Base-by-base conservation (phyloP, 2,113 vertebrate species). In the Oenanthe melanoleuca region DNA sequence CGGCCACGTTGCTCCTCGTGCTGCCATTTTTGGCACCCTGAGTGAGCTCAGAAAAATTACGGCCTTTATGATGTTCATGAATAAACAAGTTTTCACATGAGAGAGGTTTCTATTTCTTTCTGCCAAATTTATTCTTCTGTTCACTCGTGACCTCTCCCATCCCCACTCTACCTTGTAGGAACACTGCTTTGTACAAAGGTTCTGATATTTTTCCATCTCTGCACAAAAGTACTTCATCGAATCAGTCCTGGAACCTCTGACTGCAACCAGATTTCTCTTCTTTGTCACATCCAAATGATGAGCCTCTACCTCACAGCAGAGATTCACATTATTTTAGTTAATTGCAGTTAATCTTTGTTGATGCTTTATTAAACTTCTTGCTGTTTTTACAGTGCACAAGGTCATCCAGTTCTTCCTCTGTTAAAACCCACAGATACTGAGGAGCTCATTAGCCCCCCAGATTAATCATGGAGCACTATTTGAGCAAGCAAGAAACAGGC, bases 21-120 rank as follows among this genome's bases (percentile, higher is more conserved):
- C 82, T 96, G 82, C 79, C 92, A 69, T 75, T 95, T 86, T 8
- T 67, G 89, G 92, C 74, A 59, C 66, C 1, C 0, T 12, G 34
- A 95, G 72, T 8, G 34, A 57, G 69, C 69, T 83, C 40, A 25
- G 33, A 80, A 80, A 83, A 72, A 90, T 60, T 9, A 78, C 12
- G 60, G 71, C 56, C 52, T 90, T 94, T 88, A 33, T 66, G 52
- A 78, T 81, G n/a, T 23, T 95, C 88, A 49, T 90, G 92, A 97
- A 94, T 92, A 94, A 93, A 79, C 57, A 89, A 92, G 71, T 88
- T 94, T 31, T 49, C 82, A 92, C 20, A 19, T 11, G 33, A 91
- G 29, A 89, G 56, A 85, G 38, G 19, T 56, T 82, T 86, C 60
- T 93, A 52, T 74, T 83, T 65, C 60, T 64, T 80, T 38, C 65